These are phyloP conservation scores for Sciurus carolinensis DNA, from an alignment of 2,797 vertebrate species.

Conservation along the genomic window DNA sequence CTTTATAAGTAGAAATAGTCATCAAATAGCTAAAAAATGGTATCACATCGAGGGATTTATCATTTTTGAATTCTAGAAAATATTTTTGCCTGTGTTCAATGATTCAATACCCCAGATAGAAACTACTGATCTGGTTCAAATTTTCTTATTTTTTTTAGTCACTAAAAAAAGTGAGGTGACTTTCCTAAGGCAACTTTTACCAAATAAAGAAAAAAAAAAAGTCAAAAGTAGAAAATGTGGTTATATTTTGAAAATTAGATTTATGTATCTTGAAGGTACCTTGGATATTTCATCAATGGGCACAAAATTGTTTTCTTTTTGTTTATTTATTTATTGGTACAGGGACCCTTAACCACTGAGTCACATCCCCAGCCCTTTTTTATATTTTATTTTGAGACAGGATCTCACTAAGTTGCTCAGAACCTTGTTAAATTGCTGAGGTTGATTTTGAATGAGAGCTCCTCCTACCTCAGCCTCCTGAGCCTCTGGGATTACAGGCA, in stretches of 20 bases:
- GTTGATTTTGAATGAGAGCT: no score
- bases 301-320: neutral
- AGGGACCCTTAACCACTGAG: no score
- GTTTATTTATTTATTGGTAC: no score
- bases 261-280: slow-evolving; percentile 45
- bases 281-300: neutral
- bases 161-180: neutral
- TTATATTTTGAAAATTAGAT: slow-evolving; percentile 42
- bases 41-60: neutral
- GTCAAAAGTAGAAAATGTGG: neutral
- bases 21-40: neutral
- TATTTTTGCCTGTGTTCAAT: neutral
- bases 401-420: no score
- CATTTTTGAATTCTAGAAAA: neutral
- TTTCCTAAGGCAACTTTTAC: neutral
- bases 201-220: slow-evolving; percentile 34
- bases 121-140: neutral
- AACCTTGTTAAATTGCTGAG: no score
- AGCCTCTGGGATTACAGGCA: no score
- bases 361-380: no score
- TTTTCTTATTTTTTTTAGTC: slow-evolving; percentile 31
- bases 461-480: no score
- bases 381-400: no score
- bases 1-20: neutral
- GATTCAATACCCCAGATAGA: neutral